Base-by-base conservation (phyloP, 2,888 invertebrate species). In the Apeira syringaria region DNA sequence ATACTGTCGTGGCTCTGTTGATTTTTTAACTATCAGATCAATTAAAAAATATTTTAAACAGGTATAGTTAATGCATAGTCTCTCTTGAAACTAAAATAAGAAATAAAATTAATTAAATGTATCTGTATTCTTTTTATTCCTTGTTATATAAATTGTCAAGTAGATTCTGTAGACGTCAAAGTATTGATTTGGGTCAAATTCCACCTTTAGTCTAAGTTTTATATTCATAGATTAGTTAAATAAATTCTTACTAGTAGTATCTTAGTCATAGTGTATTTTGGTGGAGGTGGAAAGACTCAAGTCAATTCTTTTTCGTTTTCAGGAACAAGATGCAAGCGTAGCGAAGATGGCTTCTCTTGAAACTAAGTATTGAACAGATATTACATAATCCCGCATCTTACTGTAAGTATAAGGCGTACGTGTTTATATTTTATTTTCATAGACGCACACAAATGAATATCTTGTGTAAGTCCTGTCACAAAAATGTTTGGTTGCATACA, bases 121-220 rank as follows among this genome's bases (percentile, higher is more conserved):
- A 30, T 26, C 15, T 15, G 7, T 30, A 25, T 33, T 18, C 8
- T 17, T 43, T 30, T 1, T 17, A 24, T 36, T 29, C 18, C 1
- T 3, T 18, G 0, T 1, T 1, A 15, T 22, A 38, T 35, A 15
- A 15, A 25, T 8, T 9, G 25, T 8, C n/a, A n/a, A n/a, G n/a
- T n/a, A n/a, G n/a, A n/a, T 25, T 32, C 32, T 25, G 35, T 36
- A 8, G 62, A 60, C 60, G 52, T 54, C 39, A 66, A 78, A 71
- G 65, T 61, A 69, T 80, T 77, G 79, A 71, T 80, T 81, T 84
- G 84, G 80, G 83, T 84, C 80, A 74, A 72, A 64, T 74, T 85
- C 82, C 84, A 83, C 81, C 74, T 61, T 50, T 53, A 59, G 55
- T 47, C 53, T 39, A 44, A 49, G n/a, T 13, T 47, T 54, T 53